Percentiles rank a stretch among this genome's conserved stretches.
phyloP scores from a whole-genome alignment of 1,140 invertebrate genomes.

The Leptonema lineaticorne region DNA sequence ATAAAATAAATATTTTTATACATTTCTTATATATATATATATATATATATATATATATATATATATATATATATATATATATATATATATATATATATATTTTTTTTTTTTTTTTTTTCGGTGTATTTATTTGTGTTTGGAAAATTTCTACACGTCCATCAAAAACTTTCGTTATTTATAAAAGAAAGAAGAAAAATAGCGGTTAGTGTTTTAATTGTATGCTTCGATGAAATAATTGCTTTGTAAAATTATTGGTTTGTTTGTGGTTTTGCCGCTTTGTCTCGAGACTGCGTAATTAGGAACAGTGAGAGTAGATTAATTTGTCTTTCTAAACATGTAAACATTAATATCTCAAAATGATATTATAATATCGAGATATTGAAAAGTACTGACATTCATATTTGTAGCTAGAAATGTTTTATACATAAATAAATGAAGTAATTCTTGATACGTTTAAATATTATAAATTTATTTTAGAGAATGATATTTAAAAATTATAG shows the following conservation, averaged over 20 bases:
- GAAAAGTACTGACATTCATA: too few species aligned
- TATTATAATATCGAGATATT: too few species aligned
- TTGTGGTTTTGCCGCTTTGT: slow-evolving; percentile 19
- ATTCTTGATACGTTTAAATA: too few species aligned
- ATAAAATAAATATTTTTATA: background rate
- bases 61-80: background rate
- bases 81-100: background rate
- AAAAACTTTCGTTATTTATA: slow-evolving; percentile 34
- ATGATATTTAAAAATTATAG: too few species aligned
- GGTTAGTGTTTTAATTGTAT: slow-evolving; percentile 41
- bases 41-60: background rate
- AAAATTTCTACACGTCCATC: background rate
- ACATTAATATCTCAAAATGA: background rate
- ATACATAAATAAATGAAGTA: too few species aligned
- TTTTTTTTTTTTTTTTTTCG: background rate
- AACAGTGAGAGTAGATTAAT: slow-evolving; percentile 24
- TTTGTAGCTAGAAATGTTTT: too few species aligned
- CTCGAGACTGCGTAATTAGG: slow-evolving; percentile 1
- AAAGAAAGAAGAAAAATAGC: slow-evolving; percentile 20
- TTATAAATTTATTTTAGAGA: too few species aligned
- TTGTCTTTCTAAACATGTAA: background rate
- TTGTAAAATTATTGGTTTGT: slow-evolving; percentile 38
- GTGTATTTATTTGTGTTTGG: background rate
- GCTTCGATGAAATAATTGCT: slow-evolving; percentile 39
- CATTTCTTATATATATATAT: background rate